phyloP scores from a whole-genome alignment of 37 sponge, comb jelly and placozoan genomes.

The Axinella damicornis region DNA sequence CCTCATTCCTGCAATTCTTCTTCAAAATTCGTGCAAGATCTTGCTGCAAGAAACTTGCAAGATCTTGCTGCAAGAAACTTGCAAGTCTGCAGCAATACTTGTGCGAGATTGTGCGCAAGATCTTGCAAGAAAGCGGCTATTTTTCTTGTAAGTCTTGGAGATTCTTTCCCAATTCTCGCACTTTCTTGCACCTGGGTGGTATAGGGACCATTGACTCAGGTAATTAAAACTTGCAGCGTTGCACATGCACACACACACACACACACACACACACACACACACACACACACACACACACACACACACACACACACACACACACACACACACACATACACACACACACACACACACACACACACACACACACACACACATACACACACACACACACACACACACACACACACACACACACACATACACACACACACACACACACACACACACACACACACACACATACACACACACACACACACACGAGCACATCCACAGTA shows the following conservation, averaged over 20 bases:
- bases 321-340: background rate
- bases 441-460: background rate
- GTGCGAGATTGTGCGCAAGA: no score
- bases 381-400: background rate
- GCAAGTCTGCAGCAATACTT: no score
- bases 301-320: slow-evolving; percentile 12
- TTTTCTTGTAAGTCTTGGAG: no score
- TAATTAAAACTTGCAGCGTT: background rate
- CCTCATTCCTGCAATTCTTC: no score
- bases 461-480: no score
- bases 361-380: slow-evolving; percentile 6
- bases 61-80: no score
- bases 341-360: background rate
- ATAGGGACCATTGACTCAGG: background rate
- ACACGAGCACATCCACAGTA: no score
- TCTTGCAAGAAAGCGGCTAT: no score
- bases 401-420: background rate
- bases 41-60: no score
- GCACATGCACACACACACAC: slow-evolving; percentile 19
- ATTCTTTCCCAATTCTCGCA: no score
- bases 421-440: slow-evolving; percentile 32
- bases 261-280: slow-evolving; percentile 26
- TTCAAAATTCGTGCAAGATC: no score
- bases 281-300: slow-evolving; percentile 19
- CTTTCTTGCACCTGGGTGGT: no score